Evolutionary conservation across 2,888 invertebrate genomes (phyloP).

Genomic region (Trilocha varians): DNA sequence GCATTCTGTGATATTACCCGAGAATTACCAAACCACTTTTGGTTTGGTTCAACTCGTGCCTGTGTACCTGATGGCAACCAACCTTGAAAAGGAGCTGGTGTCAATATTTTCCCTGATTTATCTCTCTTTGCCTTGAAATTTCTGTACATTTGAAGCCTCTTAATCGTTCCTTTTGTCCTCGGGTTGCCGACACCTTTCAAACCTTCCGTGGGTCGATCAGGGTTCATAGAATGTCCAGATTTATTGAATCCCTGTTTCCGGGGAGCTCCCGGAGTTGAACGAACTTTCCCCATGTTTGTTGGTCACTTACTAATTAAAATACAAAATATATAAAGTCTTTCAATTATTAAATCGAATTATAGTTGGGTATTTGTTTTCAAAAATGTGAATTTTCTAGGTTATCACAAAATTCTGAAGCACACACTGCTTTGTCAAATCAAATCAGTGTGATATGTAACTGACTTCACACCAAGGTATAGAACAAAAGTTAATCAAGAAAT

Average conservation of each 20-base stretch:
- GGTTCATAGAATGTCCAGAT: slow-evolving; percentile 95
- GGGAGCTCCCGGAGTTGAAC: slow-evolving; percentile 81
- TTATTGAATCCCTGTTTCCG: slow-evolving; percentile 88
- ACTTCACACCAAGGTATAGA: neutral
- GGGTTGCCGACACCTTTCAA: slow-evolving; percentile 89
- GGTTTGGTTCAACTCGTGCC: slow-evolving; percentile 96
- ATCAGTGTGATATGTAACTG: neutral
- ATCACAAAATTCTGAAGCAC: too few relatives aligned
- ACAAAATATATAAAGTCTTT: too few relatives aligned
- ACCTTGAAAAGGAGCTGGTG: slow-evolving; percentile 97
- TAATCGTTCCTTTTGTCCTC: slow-evolving; percentile 94
- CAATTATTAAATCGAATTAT: too few relatives aligned
- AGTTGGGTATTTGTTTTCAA: too few relatives aligned
- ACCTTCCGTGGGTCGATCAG: slow-evolving; percentile 84
- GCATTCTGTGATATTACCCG: slow-evolving; percentile 95
- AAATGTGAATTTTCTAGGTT: too few relatives aligned
- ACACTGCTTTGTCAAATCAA: neutral
- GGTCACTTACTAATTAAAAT: slow-evolving; percentile 4
- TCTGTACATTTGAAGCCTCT: slow-evolving; percentile 97
- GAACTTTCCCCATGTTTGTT: slow-evolving; percentile 81
- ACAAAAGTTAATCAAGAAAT: neutral
- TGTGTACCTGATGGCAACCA: slow-evolving; percentile 89
- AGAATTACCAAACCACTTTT: slow-evolving; percentile 99
- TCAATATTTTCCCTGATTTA: slow-evolving; percentile 89
- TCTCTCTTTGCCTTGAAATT: slow-evolving; percentile 97